Evolutionary conservation across 1,140 invertebrate genomes (phyloP), one percentile per base, ranked within the genome.

Genomic region (Vollenhovia emeryi): DNA sequence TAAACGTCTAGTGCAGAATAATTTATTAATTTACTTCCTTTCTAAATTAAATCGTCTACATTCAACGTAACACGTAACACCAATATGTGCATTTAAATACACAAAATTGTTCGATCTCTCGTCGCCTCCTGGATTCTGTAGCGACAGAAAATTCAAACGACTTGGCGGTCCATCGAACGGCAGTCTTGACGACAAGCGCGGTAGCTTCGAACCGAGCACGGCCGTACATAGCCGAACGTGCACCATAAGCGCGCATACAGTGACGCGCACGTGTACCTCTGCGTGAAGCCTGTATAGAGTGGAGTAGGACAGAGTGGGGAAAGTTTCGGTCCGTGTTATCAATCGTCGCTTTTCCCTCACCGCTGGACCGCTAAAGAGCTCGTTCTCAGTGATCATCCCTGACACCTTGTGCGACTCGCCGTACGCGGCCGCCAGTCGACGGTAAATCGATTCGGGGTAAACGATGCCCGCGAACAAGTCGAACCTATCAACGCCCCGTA

Each of bases 391-490:
- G 57, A 30, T 36, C 7, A 30, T 74, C 68, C 40, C 79, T 52
- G 86, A 74, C 80, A 33, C 30, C 36, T 74, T 11, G 68, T 73
- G 33, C 30, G 50, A 59, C 18, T 69, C 50, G 21, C 36, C 21
- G 13, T 33, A 27, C 30, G 9, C 8, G 24, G 40, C 59, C 27
- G 59, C 45, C 40, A 45, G 8, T 78, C 8, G 27, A 48, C 52
- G 27, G 1, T 5, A 15, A 21, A 40, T 3, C 9, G 33, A 13
- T 21, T 13, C 15, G 9, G 13, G 48, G 68, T n/a, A 33, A 68
- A 87, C 40, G 62, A 94, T 94, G 93, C 93, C 93, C 66, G 92
- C 93, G 60, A 94, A 94, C 86, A 94, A 93, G 69, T 87, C 88
- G 71, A 93, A 91, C 69, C 84, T 91, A 45, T 89, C 88, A n/a